A percentile compares a stretch with the other conserved stretches of the same genome.
phyloP scores from a whole-genome alignment of 2,888 invertebrate species.

The Patella ulyssiponensis region DNA sequence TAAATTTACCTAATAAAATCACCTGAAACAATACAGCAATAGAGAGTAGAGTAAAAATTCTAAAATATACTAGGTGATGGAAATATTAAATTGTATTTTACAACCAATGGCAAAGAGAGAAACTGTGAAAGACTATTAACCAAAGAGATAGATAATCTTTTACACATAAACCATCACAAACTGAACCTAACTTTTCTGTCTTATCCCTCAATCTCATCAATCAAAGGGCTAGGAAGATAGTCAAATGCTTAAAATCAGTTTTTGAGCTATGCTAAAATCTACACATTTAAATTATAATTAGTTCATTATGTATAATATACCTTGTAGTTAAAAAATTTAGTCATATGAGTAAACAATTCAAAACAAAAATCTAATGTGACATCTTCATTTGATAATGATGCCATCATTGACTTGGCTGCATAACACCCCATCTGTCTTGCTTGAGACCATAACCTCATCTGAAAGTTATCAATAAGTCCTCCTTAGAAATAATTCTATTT shows the following conservation, averaged over 20 bases:
- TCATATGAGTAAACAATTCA: conserved; percentile 97
- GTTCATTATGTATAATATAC: conserved; percentile 68
- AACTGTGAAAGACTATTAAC: too few species aligned
- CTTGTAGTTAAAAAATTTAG: conserved; percentile 93
- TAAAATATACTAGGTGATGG: too few species aligned
- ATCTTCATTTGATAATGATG: conserved; percentile 51
- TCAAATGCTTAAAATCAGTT: background rate
- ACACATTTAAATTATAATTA: background rate
- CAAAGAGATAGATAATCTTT: too few species aligned
- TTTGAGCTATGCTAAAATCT: background rate
- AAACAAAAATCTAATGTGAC: conserved; percentile 88
- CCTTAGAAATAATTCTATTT: too few species aligned
- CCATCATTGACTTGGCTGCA: conserved; percentile 89
- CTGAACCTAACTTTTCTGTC: too few species aligned
- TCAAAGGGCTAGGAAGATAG: background rate
- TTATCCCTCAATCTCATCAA: too few species aligned
- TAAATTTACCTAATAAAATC: conserved; percentile 90
- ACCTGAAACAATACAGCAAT: conserved; percentile 72
- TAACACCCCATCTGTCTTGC: conserved; percentile 97
- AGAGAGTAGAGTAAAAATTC: too few species aligned
- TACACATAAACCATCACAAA: too few species aligned
- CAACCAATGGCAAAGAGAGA: too few species aligned
- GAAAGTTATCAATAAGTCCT: conserved; percentile 35
- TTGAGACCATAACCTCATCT: conserved; percentile 98
- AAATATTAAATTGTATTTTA: too few species aligned